Evolutionary conservation across 2,113 vertebrate genomes (phyloP).

Genomic region (Peromyscus leucopus): DNA sequence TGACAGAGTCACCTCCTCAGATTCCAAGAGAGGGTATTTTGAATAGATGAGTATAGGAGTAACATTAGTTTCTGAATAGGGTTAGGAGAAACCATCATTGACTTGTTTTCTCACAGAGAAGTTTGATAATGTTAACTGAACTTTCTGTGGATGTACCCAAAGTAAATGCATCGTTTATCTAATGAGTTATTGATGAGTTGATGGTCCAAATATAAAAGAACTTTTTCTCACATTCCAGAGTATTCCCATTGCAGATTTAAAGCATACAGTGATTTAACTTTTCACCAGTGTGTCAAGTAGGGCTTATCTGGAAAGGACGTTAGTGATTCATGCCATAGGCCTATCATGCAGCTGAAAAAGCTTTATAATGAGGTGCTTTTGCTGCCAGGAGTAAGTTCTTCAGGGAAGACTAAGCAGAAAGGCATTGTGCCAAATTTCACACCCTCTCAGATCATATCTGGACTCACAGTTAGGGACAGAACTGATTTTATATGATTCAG

Average conservation of each 20-base stretch:
- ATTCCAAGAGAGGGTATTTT: background rate
- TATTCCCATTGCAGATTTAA: conserved; percentile 37
- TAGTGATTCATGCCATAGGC: conserved; percentile 36
- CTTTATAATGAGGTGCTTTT: conserved; percentile 47
- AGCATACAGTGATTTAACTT: conserved; percentile 41
- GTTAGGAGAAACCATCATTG: background rate
- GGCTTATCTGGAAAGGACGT: conserved; percentile 4
- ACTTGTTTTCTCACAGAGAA: background rate
- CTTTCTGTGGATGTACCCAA: conserved; percentile 28
- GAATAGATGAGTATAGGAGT: background rate
- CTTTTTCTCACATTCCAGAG: conserved; percentile 16
- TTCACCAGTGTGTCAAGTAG: conserved; percentile 46
- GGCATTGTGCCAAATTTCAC: conserved; percentile 62
- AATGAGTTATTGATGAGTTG: conserved; percentile 34
- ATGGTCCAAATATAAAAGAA: background rate
- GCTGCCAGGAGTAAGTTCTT: conserved; percentile 43
- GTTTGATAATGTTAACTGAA: conserved; percentile 19
- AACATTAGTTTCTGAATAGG: background rate
- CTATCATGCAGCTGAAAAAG: conserved; percentile 55
- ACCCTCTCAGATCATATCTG: conserved; percentile 59
- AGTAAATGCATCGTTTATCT: conserved; percentile 42
- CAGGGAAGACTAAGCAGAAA: background rate
- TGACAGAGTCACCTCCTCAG: too few species aligned
- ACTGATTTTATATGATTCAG: conserved; percentile 65
- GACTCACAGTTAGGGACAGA: conserved; percentile 44